Conservation (phyloP, 2,113 vertebrate species). For the Dermatemys mawii region DNA sequence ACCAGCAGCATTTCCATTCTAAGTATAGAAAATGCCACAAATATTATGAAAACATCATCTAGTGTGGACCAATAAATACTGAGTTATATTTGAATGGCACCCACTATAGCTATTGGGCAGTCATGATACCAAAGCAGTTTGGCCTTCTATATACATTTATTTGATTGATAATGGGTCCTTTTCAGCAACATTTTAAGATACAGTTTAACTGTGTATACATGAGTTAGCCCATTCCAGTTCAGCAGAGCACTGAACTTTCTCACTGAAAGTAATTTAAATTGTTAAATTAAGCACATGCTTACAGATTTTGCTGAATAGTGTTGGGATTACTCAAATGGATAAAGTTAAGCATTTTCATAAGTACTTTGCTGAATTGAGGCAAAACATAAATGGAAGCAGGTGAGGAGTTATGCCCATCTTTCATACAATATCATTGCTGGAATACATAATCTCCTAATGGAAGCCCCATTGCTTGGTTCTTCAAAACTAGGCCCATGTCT, state of each 20-base stretch:
- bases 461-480: fast-evolving
- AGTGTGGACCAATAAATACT: background rate
- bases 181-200: background rate
- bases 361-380: background rate
- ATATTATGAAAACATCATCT: background rate
- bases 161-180: background rate
- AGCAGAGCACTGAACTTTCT: background rate
- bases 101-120: fast-evolving
- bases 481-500: no score
- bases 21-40: background rate
- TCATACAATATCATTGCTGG: background rate
- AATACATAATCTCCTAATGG: background rate
- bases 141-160: background rate
- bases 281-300: background rate
- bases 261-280: background rate
- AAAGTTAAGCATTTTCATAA: background rate
- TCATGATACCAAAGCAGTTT: background rate
- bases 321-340: fast-evolving
- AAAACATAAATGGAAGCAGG: background rate
- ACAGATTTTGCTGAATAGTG: background rate
- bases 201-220: background rate
- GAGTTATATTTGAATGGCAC: fast-evolving
- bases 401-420: background rate
- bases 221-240: background rate
- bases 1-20: background rate